These are phyloP conservation scores for Hoplostethus mediterraneus DNA, from an alignment of 2,797 vertebrate genomes.

Conservation along the genomic window DNA sequence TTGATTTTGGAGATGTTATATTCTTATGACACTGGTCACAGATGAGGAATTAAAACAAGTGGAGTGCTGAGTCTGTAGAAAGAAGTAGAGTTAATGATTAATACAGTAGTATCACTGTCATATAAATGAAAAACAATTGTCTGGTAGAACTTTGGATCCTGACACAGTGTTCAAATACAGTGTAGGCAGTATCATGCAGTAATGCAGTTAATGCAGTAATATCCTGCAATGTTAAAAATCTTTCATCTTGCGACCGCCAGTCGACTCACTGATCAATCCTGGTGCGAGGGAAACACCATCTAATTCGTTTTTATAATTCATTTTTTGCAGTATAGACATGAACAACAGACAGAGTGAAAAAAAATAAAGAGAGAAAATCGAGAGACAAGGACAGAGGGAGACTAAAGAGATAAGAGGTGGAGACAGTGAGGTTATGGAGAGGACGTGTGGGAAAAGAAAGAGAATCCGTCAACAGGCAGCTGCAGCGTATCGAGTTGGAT, in stretches of 20 bases:
- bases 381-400: background rate
- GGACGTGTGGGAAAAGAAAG: slow-evolving; percentile 65
- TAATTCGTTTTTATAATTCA: background rate
- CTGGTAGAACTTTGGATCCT: slow-evolving; percentile 62
- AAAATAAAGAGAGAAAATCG: slow-evolving; percentile 4
- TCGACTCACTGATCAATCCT: background rate
- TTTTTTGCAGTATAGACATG: background rate
- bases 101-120: slow-evolving; percentile 25
- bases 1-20: background rate
- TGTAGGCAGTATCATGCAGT: slow-evolving; percentile 5
- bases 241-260: background rate
- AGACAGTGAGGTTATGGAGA: slow-evolving; percentile 4
- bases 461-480: slow-evolving; percentile 52
- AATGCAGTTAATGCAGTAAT: background rate
- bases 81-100: slow-evolving; percentile 55
- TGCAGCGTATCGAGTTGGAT: slow-evolving; percentile 25
- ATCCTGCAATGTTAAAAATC: background rate
- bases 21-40: background rate
- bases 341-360: background rate
- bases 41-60: background rate
- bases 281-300: background rate
- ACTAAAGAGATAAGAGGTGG: background rate
- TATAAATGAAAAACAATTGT: slow-evolving; percentile 34
- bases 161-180: slow-evolving; percentile 25
- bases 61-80: background rate